phyloP scores from a whole-genome alignment of 2,113 vertebrate species.

The Hucho hucho region DNA sequence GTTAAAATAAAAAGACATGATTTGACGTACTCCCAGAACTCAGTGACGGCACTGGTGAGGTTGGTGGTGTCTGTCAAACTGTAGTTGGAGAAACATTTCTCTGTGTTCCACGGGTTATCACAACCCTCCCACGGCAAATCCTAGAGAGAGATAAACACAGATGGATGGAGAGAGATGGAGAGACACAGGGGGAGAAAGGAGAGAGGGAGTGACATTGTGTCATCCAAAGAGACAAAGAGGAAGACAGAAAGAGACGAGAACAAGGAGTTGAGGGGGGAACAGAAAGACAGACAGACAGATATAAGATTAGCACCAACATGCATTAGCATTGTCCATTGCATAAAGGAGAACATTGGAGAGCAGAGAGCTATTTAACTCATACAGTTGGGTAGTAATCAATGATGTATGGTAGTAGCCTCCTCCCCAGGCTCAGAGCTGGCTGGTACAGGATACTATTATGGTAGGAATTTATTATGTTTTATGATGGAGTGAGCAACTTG shows the following conservation, averaged over 20 bases:
- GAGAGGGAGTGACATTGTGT: background rate
- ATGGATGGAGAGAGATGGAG: no score
- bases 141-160: conserved; percentile 62
- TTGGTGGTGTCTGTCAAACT: conserved; percentile 85
- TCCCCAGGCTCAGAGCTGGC: no score
- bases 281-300: background rate
- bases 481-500: no score
- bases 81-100: conserved; percentile 87
- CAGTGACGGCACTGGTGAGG: conserved; percentile 85
- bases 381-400: no score
- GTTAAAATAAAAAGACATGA: background rate
- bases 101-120: conserved; percentile 85
- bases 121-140: conserved; percentile 88
- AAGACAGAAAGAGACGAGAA: background rate
- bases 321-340: no score
- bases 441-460: no score
- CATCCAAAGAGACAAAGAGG: background rate
- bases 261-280: background rate
- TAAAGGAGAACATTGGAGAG: no score
- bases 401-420: no score
- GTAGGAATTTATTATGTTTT: no score
- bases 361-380: no score
- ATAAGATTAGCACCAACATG: background rate
- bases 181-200: no score
- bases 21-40: conserved; percentile 89